Base-by-base conservation (phyloP, 2,113 vertebrate genomes). In the Pelvicachromis taeniatus region DNA sequence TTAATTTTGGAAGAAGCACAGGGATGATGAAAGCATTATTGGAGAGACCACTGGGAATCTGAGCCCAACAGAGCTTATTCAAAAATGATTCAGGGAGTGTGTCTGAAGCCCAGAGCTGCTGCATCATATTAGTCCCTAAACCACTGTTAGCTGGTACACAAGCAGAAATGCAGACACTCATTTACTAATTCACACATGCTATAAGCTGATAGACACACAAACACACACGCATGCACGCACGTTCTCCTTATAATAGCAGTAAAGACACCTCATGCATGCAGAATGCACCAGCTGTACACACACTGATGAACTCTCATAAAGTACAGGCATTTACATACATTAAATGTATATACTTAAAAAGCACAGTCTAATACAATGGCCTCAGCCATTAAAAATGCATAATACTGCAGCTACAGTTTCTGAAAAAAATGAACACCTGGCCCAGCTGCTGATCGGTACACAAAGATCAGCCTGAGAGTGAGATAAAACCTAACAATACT, bases 311-410 rank as follows among this genome's bases (percentile, higher is more conserved):
- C 52, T 33, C 21, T 40, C 5, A 8, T 23, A 55, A 40, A 82
- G 17, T 38, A 42, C 48, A 63, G 17, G 16, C 35, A 38, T 78
- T 61, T 61, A 86, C 77, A 84, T 53, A 52, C n/a, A 84, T 23
- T 29, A 78, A 78, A 89, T 55, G 38, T 68, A 85, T 77, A 85
- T 82, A 86, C 77, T 75, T 75, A 26, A 75, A 83, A 63, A 90
- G 85, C 80, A 85, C 88, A 89, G 83, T 55, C 82, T 89, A 88
- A 88, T 86, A 92, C 88, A 90, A 93, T 91, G 94, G 90, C 82
- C 55, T 81, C 16, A 70, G 12, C 79, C 91, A 96, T 96, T 95
- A 96, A 95, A 96, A 95, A 96, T 96, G 92, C 91, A 96, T 95
- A 89, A 85, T 92, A 93, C 94, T 96, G 95, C 95, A 96, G 95